Evolutionary conservation across 2,888 invertebrate species (phyloP), one percentile per base, ranked within the genome.

Genomic region (Drosophila pseudotalamancana): DNA sequence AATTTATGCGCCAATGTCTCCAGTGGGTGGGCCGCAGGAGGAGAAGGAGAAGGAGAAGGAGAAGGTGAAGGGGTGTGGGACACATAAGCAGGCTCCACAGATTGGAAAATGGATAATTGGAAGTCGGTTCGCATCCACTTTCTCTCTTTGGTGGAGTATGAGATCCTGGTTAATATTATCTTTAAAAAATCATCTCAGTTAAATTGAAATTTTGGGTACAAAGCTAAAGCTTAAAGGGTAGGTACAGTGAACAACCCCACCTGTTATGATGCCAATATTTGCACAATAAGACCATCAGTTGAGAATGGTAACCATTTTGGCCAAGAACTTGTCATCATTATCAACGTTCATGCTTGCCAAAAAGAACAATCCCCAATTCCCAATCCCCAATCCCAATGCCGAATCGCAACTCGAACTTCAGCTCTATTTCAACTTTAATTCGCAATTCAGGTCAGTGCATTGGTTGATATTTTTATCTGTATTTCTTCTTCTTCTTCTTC

Each of bases 1-100:
- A 83, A 84, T 84, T 84, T 85, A 85, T 83, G 84, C 83, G 81
- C 75, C 83, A 82, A 66, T 78, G 74, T 82, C 81, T 81, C 78
- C 83, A 76, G 62, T 61, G 71, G 74, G 65, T 62, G 72, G 73
- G 8, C n/a, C 40, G 5, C 40, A 5, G 14, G 12, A 14, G 40
- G n/a, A n/a, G n/a, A n/a, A n/a, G n/a, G n/a, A n/a, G n/a, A n/a
- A n/a, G n/a, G n/a, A n/a, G n/a, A n/a, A n/a, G n/a, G n/a, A n/a
- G n/a, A n/a, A n/a, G n/a, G n/a, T n/a, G n/a, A n/a, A n/a, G n/a
- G n/a, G n/a, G n/a, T n/a, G n/a, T 46, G 45, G 53, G 43, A 19
- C 32, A 27, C 60, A 31, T 34, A 48, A 46, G 61, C 61, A 51
- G 77, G 65, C 61, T 61, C n/a, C 56, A 65, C 62, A 80, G 83